Percentiles rank a stretch among this genome's conserved stretches.
Evolutionary conservation across 2,888 invertebrate genomes (phyloP).

Genomic region (Acanthosoma haemorrhoidale): DNA sequence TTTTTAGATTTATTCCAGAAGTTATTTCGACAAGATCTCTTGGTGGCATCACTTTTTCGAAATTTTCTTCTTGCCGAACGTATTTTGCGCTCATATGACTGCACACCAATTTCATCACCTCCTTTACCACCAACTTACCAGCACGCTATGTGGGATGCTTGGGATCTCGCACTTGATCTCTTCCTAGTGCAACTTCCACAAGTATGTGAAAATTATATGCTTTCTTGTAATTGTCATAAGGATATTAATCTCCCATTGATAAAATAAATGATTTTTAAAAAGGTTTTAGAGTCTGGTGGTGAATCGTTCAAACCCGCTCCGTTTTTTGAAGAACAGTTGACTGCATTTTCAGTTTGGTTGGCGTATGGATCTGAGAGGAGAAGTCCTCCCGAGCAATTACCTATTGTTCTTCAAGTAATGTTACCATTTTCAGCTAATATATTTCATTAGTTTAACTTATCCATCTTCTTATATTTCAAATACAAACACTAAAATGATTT

Average conservation of each 20-base stretch:
- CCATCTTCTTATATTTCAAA: too few relatives aligned
- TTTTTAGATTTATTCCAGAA: conserved; percentile 83
- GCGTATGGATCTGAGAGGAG: conserved; percentile 70
- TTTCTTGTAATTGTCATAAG: not conserved
- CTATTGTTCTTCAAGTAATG: conserved; percentile 96
- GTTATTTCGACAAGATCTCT: conserved; percentile 91
- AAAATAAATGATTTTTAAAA: not conserved
- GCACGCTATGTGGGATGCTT: conserved; percentile 79
- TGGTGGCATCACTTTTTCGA: conserved; percentile 96
- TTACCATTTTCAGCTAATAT: too few relatives aligned
- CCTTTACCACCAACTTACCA: conserved; percentile 83
- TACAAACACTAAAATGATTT: too few relatives aligned
- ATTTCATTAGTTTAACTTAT: too few relatives aligned
- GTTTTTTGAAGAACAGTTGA: conserved; percentile 96
- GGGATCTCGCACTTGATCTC: conserved; percentile 94
- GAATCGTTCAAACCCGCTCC: conserved; percentile 58
- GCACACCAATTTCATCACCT: conserved; percentile 91
- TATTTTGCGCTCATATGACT: conserved; percentile 92
- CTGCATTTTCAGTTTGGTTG: conserved; percentile 95
- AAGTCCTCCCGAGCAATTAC: conserved; percentile 91
- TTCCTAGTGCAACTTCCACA: conserved; percentile 82
- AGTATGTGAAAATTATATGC: not conserved
- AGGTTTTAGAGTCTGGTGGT: conserved; percentile 58
- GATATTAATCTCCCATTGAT: not conserved
- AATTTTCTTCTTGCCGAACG: conserved; percentile 95